phyloP scores from a whole-genome alignment of 2,113 vertebrate species.

The Mustelus asterias region DNA sequence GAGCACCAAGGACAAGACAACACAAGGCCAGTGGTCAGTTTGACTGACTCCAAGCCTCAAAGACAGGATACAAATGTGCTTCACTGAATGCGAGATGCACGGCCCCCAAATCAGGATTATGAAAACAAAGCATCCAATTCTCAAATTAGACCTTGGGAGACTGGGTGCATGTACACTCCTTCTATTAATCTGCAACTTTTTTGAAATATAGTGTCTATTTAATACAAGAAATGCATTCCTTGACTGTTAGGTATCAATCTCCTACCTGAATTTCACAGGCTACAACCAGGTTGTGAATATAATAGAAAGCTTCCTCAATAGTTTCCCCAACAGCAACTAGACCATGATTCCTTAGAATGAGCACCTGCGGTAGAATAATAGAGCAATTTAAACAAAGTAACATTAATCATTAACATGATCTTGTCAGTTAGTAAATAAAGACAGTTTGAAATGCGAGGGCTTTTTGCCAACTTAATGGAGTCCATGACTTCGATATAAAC shows the following conservation, averaged over 20 bases:
- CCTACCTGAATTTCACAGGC: slow-evolving; percentile 96
- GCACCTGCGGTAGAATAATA: slow-evolving; percentile 62
- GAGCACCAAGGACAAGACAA: too few relatives aligned
- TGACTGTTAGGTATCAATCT: slow-evolving; percentile 36
- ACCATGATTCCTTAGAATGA: slow-evolving; percentile 93
- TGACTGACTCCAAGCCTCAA: too few relatives aligned
- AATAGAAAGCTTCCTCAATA: slow-evolving; percentile 92
- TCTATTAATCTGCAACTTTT: background rate
- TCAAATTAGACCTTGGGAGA: too few relatives aligned
- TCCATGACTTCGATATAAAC: background rate
- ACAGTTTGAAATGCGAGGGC: background rate
- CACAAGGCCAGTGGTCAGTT: too few relatives aligned
- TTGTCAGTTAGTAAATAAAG: background rate
- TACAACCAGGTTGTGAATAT: slow-evolving; percentile 86
- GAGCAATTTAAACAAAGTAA: background rate
- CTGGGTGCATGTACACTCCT: too few relatives aligned
- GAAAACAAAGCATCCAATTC: too few relatives aligned
- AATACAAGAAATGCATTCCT: background rate
- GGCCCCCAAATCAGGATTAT: too few relatives aligned
- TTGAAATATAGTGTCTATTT: background rate
- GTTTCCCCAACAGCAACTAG: slow-evolving; percentile 86
- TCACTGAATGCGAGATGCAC: too few relatives aligned
- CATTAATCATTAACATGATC: background rate
- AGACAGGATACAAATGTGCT: too few relatives aligned
- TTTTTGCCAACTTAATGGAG: background rate